Base-by-base conservation (phyloP, 2,888 invertebrate genomes). In the Pyrrhia umbra region DNA sequence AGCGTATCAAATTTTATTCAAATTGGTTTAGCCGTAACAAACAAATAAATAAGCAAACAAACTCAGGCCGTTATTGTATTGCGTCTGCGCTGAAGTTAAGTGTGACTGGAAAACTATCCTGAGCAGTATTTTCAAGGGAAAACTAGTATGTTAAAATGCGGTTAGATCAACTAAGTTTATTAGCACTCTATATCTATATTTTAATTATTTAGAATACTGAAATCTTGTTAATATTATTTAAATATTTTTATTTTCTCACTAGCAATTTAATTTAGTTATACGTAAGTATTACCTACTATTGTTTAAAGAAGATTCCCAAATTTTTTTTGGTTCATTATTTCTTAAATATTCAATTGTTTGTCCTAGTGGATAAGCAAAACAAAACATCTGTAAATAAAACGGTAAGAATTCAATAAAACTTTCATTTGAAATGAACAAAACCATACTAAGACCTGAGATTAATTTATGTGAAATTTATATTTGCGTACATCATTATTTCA, bases 311-410 rank as follows among this genome's bases (percentile, higher is more conserved):
- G 8, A 39, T 42, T 62, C 15, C n/a, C 6, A 9, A 40, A 6
- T 20, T 3, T 4, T 23, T 27, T 30, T 8, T 42, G 0, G 8
- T 37, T 25, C 15, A 30, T 20, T 30, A 21, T 27, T 2, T 51
- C 6, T 54, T 63, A 72, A 57, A 58, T 57, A 15, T 21, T 55
- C 50, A 5, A 34, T 61, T 73, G 34, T 76, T 66, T 71, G 40
- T 72, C 72, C 43, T 62, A 74, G 75, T 71, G 42, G 34, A 69
- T 61, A 73, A 64, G 27, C 60, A 65, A 63, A 75, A 69, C 70
- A 39, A 68, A 55, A 55, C 61, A 46, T 62, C 62, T 68, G 45
- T 50, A 39, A 62, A 60, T 56, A 59, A 66, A 70, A 57, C 61
- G 71, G 71, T 72, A 69, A 72, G 71, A 69, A 2, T 8, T 20